Percentiles rank a stretch among this genome's conserved stretches.
phyloP scores from a whole-genome alignment of 2,888 invertebrate species.

The Xanthia togata region DNA sequence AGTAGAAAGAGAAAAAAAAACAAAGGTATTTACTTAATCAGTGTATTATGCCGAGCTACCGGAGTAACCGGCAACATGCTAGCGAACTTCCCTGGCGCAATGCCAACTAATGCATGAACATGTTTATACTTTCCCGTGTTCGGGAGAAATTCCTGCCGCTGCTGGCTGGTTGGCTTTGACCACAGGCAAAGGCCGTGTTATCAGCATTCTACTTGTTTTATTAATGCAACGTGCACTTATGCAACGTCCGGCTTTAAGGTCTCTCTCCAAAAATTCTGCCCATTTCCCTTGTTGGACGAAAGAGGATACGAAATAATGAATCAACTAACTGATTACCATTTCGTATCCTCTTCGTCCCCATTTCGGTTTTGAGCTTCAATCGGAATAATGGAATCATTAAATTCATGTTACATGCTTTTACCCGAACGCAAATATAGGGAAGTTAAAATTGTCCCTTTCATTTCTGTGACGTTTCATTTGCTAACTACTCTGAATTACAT shows the following conservation, averaged over 20 bases:
- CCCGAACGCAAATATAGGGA: not conserved
- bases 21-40: slow-evolving; percentile 65
- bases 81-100: slow-evolving; percentile 58
- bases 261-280: slow-evolving; percentile 31
- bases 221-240: slow-evolving; percentile 61
- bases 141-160: slow-evolving; percentile 60
- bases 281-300: slow-evolving; percentile 32
- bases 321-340: too few relatives aligned
- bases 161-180: slow-evolving; percentile 63
- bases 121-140: slow-evolving; percentile 64
- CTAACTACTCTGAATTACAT: not conserved
- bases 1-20: slow-evolving; percentile 50
- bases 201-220: slow-evolving; percentile 62
- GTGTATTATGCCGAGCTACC: slow-evolving; percentile 52
- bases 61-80: slow-evolving; percentile 54
- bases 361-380: slow-evolving; percentile 30
- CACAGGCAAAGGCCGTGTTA: slow-evolving; percentile 63
- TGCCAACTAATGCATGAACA: slow-evolving; percentile 68
- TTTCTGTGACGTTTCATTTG: slow-evolving; percentile 2
- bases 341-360: too few relatives aligned
- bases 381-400: slow-evolving; percentile 29
- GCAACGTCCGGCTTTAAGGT: slow-evolving; percentile 34
- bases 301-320: too few relatives aligned
- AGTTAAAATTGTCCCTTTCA: slow-evolving; percentile 1
- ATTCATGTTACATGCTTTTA: slow-evolving; percentile 31